Conservation (phyloP, 2,113 vertebrate genomes). For the Hypomesus transpacificus region DNA sequence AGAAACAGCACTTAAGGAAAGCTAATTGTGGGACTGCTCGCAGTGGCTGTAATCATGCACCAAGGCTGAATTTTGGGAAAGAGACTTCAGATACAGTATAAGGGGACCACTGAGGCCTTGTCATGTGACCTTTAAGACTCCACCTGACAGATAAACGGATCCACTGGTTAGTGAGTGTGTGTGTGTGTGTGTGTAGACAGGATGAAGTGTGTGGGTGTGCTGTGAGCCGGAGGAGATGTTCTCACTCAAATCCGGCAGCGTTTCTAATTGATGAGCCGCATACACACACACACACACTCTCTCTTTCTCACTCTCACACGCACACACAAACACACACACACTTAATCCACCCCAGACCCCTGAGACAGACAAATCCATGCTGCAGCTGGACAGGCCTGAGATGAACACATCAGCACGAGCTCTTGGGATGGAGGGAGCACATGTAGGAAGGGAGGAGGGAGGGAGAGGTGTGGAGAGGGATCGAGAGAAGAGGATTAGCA, state of each 20-base stretch:
- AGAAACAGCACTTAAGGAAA: no score
- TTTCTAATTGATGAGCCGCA: slow-evolving; percentile 58
- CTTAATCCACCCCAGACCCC: slow-evolving; percentile 28
- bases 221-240: slow-evolving; percentile 44
- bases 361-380: slow-evolving; percentile 42
- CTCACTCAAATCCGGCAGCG: slow-evolving; percentile 51
- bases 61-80: no score
- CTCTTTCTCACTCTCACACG: slow-evolving; percentile 2
- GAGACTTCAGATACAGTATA: no score
- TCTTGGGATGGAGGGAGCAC: slow-evolving; percentile 45
- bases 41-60: no score
- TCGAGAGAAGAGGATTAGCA: slow-evolving; percentile 28
- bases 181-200: slow-evolving; percentile 34
- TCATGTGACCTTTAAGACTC: no score
- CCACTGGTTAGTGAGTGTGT: slow-evolving; percentile 1
- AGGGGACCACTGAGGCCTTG: no score
- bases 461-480: slow-evolving; percentile 24
- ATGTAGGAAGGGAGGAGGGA: slow-evolving; percentile 37
- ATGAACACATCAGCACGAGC: slow-evolving; percentile 69
- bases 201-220: slow-evolving; percentile 54
- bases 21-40: no score
- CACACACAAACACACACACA: background rate
- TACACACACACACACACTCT: slow-evolving; percentile 11
- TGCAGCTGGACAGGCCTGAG: slow-evolving; percentile 60
- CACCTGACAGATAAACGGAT: no score